Evolutionary conservation across 2,113 vertebrate species (phyloP).

Genomic region (Notothenia rossii): DNA sequence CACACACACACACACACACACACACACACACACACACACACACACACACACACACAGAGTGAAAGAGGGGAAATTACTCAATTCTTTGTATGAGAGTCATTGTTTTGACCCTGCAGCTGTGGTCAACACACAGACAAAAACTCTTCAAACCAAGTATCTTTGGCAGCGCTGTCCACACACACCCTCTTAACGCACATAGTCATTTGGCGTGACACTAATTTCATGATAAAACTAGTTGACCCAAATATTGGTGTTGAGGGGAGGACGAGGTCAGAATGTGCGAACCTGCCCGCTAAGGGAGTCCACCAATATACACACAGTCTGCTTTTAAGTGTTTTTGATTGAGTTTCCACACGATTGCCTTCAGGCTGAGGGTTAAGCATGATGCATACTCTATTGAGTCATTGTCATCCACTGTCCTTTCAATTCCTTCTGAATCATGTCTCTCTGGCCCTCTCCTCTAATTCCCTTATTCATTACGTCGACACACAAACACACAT

Average conservation of each 20-base stretch:
- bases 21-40: slow-evolving; percentile 4
- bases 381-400: slow-evolving; percentile 28
- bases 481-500: background rate
- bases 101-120: slow-evolving; percentile 59
- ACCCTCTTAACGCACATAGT: slow-evolving; percentile 7
- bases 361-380: slow-evolving; percentile 17
- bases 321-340: background rate
- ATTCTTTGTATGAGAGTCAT: slow-evolving; percentile 54
- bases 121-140: slow-evolving; percentile 35
- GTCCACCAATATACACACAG: slow-evolving; percentile 23
- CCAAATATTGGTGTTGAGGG: slow-evolving; percentile 25
- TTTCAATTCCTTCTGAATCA: slow-evolving; percentile 8
- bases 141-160: slow-evolving; percentile 70
- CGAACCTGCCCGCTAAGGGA: background rate
- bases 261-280: slow-evolving; percentile 19
- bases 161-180: slow-evolving; percentile 62
- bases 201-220: slow-evolving; percentile 45
- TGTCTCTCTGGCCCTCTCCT: background rate
- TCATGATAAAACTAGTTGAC: slow-evolving; percentile 35
- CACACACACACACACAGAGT: background rate
- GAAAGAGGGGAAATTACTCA: slow-evolving; percentile 28
- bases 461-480: slow-evolving; percentile 37
- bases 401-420: slow-evolving; percentile 19
- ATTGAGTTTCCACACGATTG: background rate
- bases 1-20: background rate